These are phyloP conservation scores for Florisuga fusca DNA, from an alignment of 2,797 vertebrate species.

Conservation along the genomic window DNA sequence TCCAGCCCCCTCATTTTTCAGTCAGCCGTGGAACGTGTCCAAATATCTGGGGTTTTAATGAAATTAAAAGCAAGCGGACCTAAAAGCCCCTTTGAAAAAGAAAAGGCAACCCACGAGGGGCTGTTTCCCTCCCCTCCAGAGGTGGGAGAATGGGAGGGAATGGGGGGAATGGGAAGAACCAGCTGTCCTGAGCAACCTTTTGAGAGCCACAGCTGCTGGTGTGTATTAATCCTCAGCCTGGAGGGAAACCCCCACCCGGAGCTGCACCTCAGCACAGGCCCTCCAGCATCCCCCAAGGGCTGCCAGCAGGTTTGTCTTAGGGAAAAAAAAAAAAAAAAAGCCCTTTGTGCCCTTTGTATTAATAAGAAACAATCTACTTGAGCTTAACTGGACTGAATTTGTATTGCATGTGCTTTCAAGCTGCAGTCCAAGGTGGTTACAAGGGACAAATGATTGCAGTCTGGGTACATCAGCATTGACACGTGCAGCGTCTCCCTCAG, in stretches of 20 bases:
- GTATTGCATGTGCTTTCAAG: neutral
- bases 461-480: neutral
- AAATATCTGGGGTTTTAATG: constrained; percentile 60
- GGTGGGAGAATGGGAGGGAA: neutral
- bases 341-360: neutral
- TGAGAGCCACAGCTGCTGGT: constrained; percentile 5
- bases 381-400: neutral
- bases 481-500: neutral
- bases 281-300: constrained; percentile 54
- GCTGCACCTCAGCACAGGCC: neutral
- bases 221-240: constrained; percentile 57
- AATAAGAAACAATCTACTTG: constrained; percentile 8
- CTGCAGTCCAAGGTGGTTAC: neutral
- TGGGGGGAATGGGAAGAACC: neutral
- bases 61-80: constrained; percentile 24
- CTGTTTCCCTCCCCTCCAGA: neutral
- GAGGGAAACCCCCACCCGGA: neutral
- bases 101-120: neutral
- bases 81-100: neutral
- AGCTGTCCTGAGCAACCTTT: constrained; percentile 47
- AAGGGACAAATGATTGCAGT: neutral
- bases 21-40: constrained; percentile 23
- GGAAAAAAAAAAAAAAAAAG: neutral
- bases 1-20: constrained; percentile 66
- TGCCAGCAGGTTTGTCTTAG: constrained; percentile 41